Percentiles rank a stretch among this genome's conserved stretches.
These are phyloP conservation scores for Acanthurus tractus DNA, from an alignment of 2,797 vertebrate species.

Conservation along the genomic window DNA sequence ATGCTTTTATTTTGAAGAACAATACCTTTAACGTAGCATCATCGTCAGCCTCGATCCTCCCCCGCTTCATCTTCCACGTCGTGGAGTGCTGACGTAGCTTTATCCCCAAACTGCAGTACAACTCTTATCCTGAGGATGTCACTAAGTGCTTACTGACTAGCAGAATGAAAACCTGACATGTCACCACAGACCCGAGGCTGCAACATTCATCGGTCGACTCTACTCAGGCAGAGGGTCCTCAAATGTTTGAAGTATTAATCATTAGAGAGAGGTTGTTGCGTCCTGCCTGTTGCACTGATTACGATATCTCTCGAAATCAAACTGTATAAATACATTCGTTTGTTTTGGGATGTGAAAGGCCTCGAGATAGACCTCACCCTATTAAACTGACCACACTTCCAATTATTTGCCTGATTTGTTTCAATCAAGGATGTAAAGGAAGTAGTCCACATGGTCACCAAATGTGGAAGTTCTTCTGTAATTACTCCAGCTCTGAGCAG, in stretches of 20 bases:
- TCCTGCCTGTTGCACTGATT: slow-evolving; percentile 50
- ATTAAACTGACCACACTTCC: slow-evolving; percentile 58
- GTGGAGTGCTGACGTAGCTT: slow-evolving; percentile 71
- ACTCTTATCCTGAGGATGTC: slow-evolving; percentile 59
- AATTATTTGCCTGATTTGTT: slow-evolving; percentile 80
- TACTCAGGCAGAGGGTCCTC: background rate
- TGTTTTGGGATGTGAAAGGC: slow-evolving; percentile 56
- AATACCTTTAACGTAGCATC: slow-evolving; percentile 38
- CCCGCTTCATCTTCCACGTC: slow-evolving; percentile 72
- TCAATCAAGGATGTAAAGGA: slow-evolving; percentile 69
- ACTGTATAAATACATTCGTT: slow-evolving; percentile 57
- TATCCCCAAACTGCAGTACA: slow-evolving; percentile 37
- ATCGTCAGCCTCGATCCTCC: slow-evolving; percentile 30
- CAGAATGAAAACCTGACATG: background rate
- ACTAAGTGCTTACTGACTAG: slow-evolving; percentile 7
- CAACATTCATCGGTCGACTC: background rate
- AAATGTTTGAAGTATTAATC: slow-evolving; percentile 35
- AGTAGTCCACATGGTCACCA: slow-evolving; percentile 67
- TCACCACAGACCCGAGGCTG: background rate
- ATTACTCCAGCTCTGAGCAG: slow-evolving; percentile 45
- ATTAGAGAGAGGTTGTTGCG: slow-evolving; percentile 1
- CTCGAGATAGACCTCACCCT: slow-evolving; percentile 47
- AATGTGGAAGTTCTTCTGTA: slow-evolving; percentile 54
- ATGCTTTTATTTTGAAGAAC: slow-evolving; percentile 74
- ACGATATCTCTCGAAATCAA: slow-evolving; percentile 57